A percentile compares a stretch with the other conserved stretches of the same genome.
Conservation (phyloP, 2,797 vertebrate genomes). For the Meriones psammophilus region DNA sequence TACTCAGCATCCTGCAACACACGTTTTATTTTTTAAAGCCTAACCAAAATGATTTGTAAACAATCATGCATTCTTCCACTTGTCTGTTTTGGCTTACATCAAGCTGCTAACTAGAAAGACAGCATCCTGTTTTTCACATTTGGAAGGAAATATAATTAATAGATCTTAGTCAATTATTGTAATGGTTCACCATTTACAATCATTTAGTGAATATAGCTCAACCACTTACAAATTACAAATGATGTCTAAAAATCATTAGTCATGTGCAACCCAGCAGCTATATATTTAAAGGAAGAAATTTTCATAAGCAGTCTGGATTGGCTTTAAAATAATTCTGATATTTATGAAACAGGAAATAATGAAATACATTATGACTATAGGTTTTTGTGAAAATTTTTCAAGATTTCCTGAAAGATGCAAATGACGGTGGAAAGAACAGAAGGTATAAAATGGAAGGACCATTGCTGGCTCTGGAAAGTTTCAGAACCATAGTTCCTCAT, state of each 20-base stretch:
- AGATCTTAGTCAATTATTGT: conserved; percentile 52
- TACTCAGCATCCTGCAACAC: not conserved
- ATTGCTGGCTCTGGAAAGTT: not conserved
- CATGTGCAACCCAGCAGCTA: conserved; percentile 21
- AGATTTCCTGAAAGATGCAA: not conserved
- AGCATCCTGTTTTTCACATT: conserved; percentile 60
- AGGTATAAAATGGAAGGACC: not conserved
- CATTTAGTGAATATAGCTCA: conserved; percentile 16
- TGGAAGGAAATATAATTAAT: conserved; percentile 60
- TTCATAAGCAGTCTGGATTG: not conserved
- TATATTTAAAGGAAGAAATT: conserved; percentile 39
- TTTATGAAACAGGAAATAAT: conserved; percentile 17
- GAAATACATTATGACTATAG: not conserved
- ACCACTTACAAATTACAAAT: conserved; percentile 56
- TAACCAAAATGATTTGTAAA: not conserved
- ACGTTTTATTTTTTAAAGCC: not conserved
- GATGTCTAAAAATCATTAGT: conserved; percentile 41
- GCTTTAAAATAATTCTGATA: not conserved
- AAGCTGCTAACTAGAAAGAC: conserved; percentile 57
- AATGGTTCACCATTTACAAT: conserved; percentile 5
- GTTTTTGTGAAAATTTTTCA: conserved; percentile 8
- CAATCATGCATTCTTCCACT: conserved; percentile 39
- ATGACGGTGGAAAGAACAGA: not conserved
- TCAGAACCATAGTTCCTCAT: not conserved
- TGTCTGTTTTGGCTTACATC: conserved; percentile 53